Base-by-base conservation (phyloP, 35 echinoderm and acorn worm species). In the Apostichopus californicus region DNA sequence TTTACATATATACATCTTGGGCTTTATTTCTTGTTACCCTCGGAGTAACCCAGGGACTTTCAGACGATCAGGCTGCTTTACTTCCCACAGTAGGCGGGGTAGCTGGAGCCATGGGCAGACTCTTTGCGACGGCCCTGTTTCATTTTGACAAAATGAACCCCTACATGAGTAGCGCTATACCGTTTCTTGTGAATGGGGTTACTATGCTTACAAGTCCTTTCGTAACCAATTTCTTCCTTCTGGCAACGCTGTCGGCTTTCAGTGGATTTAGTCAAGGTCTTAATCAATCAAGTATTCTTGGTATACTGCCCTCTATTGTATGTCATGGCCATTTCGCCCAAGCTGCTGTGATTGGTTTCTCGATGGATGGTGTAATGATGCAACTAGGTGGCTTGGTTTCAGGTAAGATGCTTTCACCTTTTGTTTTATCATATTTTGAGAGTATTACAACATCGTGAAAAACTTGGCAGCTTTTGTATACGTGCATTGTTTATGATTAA, bases 231-330 rank as follows among this genome's bases (percentile, higher is more conserved):
- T 57, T 85, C 8, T 85, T 22, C 7, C 15, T 85, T 57, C 54
- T 85, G 58, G 56, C 54, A 9, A 9, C 21, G 22, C 57, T 85
- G 14, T 22, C 81, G 1, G 54, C 24, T 18, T 58, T 85, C 5
- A 58, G 81, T 59, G 81, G 81, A 5, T 85, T 85, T 17, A 18
- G 81, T 58, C 81, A 85, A 85, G 81, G 81, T 17, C 9, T 85
- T 18, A 59, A 58, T 25, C 54, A 58, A 12, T 8, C 81, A 3
- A 24, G 81, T 22, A 22, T 85, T 18, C 54, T 58, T 20, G 81
- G 81, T 9, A 0, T 85, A 15, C 56, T 85, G 7, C 81, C 81
- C 2, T 56, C 55, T 9, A 56, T 22, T 6, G 81, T 85, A 18
- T 85, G 81, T 22, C 1, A 85, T 1, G 7, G 5, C 20, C 81